A percentile compares a stretch with the other conserved stretches of the same genome.
These are phyloP conservation scores for Calephelis perditalis DNA, from an alignment of 2,888 invertebrate genomes.

Conservation along the genomic window DNA sequence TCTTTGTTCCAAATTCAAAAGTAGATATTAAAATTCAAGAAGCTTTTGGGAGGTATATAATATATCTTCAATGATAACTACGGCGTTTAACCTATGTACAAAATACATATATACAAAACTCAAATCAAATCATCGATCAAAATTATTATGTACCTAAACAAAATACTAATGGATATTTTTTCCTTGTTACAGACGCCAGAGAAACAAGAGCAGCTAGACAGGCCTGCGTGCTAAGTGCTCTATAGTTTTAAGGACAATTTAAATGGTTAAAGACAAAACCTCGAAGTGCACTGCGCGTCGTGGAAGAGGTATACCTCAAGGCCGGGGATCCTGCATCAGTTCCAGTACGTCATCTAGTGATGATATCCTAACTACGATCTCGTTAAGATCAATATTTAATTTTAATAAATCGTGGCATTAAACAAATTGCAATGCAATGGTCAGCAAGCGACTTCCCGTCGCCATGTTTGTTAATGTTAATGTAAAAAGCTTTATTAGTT, in stretches of 20 bases:
- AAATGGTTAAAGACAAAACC: constrained; percentile 65
- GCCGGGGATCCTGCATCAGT: constrained; percentile 44
- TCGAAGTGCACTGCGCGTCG: constrained; percentile 43
- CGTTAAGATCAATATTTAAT: constrained; percentile 75
- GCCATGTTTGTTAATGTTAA: constrained; percentile 66
- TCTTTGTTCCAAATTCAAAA: too few relatives aligned
- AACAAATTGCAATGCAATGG: constrained; percentile 69
- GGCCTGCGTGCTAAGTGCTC: constrained; percentile 69
- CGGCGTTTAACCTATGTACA: too few relatives aligned
- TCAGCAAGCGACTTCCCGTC: constrained; percentile 39
- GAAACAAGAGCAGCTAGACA: constrained; percentile 80
- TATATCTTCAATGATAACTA: too few relatives aligned
- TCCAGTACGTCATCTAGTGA: constrained; percentile 66
- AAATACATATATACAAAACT: too few relatives aligned
- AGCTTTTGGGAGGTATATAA: too few relatives aligned
- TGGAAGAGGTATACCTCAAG: constrained; percentile 33
- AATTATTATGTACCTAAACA: background rate
- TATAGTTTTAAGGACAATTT: constrained; percentile 56
- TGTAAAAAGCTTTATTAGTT: constrained; percentile 77
- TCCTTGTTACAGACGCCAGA: constrained; percentile 81
- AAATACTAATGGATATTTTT: constrained; percentile 41
- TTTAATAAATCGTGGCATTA: constrained; percentile 73
- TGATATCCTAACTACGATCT: constrained; percentile 75
- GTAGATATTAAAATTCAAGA: too few relatives aligned
- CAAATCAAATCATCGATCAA: too few relatives aligned